Evolutionary conservation across 2,113 vertebrate genomes (phyloP), one percentile per base, ranked within the genome.

Genomic region (Cavia porcellus): DNA sequence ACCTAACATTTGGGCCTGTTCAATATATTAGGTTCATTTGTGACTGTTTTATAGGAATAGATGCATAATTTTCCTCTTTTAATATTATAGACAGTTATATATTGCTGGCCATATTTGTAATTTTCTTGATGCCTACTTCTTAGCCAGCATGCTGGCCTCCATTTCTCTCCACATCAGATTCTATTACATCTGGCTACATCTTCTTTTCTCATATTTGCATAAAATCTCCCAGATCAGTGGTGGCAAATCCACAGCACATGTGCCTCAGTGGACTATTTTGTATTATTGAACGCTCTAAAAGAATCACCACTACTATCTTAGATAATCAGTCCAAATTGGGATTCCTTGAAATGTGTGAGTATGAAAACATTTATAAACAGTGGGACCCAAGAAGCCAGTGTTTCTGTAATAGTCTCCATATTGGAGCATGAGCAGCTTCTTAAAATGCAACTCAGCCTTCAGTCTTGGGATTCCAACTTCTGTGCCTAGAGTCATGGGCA

Each of bases 21-120:
- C 66, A n/a, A 68, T 94, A 59, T 57, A 75, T 86, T 86, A 77
- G 38, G 47, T 82, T 95, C 25, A 83, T 86, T 95, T 94, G 80
- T 92, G 85, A 85, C 11, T 28, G 10, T 88, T 95, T 96, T 95
- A 68, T 90, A 96, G 52, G 55, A 28, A 50, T 30, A 95, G 35
- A 89, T 59, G 42, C 35, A 90, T 93, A 90, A 66, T 90, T 96
- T 94, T 74, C 1, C 20, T 92, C 25, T 93, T 86, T 93, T 92
- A 91, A 62, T 30, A 35, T 42, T 81, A 8, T 55, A 83, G 96
- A 90, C 7, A 59, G 72, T 93, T 92, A 72, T 85, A 24, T 72
- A 82, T 66, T 75, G 88, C 68, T 77, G 47, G 25, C 82, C n/a
- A 79, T 52, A 55, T 81, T 45, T 74, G 25, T 89, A 62, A 94